Percentiles rank a stretch among this genome's conserved stretches.
phyloP scores from a whole-genome alignment of 2,113 vertebrate species.

The Lepus europaeus region DNA sequence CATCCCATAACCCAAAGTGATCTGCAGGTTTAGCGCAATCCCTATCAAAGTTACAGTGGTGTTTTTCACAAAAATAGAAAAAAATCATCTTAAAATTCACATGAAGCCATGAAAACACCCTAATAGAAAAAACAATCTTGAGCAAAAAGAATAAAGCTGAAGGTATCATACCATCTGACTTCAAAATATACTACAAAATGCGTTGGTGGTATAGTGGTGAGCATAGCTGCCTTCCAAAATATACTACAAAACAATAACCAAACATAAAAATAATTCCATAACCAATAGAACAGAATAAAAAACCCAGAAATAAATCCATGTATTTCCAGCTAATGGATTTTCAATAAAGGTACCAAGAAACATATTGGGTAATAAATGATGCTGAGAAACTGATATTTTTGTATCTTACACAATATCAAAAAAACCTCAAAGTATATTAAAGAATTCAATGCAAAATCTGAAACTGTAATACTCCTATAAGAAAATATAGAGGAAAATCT shows the following conservation, averaged over 20 bases:
- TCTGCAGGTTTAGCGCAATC: background rate
- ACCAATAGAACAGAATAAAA: background rate
- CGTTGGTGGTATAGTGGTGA: slow-evolving; percentile 89
- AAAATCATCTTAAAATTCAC: background rate
- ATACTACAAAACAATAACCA: background rate
- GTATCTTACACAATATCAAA: no score
- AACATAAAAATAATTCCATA: no score
- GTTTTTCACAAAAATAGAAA: background rate
- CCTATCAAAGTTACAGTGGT: background rate
- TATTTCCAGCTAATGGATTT: no score
- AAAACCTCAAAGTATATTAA: background rate
- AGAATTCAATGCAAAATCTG: background rate
- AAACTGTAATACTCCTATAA: background rate
- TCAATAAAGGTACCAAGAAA: background rate
- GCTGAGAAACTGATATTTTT: background rate
- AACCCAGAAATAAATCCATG: background rate
- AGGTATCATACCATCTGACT: background rate
- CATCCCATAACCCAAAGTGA: background rate
- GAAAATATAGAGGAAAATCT: background rate
- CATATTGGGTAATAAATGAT: background rate
- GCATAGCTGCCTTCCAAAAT: slow-evolving; percentile 90
- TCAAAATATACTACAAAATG: background rate
- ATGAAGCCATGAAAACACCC: background rate
- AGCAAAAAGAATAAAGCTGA: no score
- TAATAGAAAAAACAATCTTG: background rate